phyloP scores from a whole-genome alignment of 2,113 vertebrate genomes.

The Lagopus muta region DNA sequence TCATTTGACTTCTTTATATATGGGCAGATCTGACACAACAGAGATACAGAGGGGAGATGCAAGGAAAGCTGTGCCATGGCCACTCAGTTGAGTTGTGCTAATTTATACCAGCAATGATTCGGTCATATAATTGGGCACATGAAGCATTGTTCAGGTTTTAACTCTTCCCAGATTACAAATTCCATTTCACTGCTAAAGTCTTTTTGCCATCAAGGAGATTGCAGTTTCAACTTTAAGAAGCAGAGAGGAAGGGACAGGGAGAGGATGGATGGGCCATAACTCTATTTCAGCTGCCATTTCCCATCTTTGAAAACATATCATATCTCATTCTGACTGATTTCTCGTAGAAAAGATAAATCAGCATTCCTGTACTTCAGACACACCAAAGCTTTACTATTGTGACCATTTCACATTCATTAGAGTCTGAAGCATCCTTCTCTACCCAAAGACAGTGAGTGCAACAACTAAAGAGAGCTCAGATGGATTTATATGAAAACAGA shows the following conservation, averaged over 20 bases:
- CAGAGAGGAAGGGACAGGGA: fast-evolving
- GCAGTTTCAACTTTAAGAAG: background rate
- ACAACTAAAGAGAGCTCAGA: background rate
- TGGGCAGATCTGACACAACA: background rate
- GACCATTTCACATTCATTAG: background rate
- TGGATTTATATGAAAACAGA: background rate
- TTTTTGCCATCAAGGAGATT: background rate
- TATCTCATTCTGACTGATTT: background rate
- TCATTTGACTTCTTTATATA: background rate
- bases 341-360: background rate
- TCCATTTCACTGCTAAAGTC: background rate
- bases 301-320: background rate
- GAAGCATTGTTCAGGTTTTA: background rate
- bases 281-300: background rate
- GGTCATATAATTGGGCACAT: background rate
- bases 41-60: background rate
- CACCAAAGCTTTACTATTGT: background rate
- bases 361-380: background rate
- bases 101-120: background rate
- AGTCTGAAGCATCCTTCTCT: background rate
- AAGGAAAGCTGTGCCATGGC: background rate
- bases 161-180: background rate
- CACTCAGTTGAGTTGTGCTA: background rate
- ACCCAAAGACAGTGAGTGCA: background rate
- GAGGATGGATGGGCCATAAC: background rate